Conservation (phyloP, 2,888 invertebrate species). For the Drosophila infuscata region DNA sequence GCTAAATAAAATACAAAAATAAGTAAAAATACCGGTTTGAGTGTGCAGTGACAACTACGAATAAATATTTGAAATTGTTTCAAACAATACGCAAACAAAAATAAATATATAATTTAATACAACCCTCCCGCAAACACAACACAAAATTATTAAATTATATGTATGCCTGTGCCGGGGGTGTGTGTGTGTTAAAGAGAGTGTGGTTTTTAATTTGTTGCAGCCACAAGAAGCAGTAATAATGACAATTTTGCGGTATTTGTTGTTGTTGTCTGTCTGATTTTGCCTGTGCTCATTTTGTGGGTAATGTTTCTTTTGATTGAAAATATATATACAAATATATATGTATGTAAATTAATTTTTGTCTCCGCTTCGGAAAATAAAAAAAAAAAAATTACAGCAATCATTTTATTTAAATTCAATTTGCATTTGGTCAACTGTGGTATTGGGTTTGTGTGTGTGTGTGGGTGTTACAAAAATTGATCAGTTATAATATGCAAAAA, state of each 20-base stretch:
- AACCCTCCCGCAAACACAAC: constrained; percentile 5
- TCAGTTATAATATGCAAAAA: background rate
- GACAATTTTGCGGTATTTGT: constrained; percentile 18
- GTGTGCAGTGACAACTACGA: constrained; percentile 58
- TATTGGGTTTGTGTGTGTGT: constrained; percentile 16
- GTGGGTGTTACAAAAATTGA: background rate
- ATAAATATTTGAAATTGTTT: constrained; percentile 61
- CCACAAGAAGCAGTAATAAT: constrained; percentile 45
- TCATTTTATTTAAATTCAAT: background rate
- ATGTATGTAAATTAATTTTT: constrained; percentile 26
- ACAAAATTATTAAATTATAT: constrained; percentile 55
- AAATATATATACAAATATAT: constrained; percentile 4
- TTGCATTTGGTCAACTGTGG: constrained; percentile 1
- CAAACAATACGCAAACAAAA: constrained; percentile 37
- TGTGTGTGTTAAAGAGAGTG: constrained; percentile 40
- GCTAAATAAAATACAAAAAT: constrained; percentile 45
- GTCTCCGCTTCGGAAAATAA: constrained; percentile 31
- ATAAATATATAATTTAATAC: constrained; percentile 38
- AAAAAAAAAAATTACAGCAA: background rate
- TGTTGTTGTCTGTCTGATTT: constrained; percentile 44
- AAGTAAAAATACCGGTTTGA: constrained; percentile 55
- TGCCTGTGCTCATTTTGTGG: constrained; percentile 46
- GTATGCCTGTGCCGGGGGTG: constrained; percentile 17
- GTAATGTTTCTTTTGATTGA: constrained; percentile 39
- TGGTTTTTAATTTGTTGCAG: constrained; percentile 55